A percentile compares a stretch with the other conserved stretches of the same genome.
These are phyloP conservation scores for Eptatretus atami DNA, from an alignment of 2,797 vertebrate genomes.

Conservation along the genomic window DNA sequence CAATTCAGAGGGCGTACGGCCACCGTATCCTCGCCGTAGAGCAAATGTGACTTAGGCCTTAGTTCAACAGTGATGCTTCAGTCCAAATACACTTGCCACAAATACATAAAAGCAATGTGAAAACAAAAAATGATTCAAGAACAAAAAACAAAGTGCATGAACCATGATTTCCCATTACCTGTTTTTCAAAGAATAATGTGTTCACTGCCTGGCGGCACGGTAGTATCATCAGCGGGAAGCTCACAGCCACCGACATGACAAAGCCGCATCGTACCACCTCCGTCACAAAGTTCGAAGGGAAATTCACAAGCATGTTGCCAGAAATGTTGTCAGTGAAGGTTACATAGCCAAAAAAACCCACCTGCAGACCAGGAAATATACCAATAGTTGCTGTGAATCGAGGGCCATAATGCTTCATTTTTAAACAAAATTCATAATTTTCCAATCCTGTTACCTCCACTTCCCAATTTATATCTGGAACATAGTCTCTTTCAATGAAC, in stretches of 20 bases:
- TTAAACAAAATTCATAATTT: background rate
- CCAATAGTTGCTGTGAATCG: background rate
- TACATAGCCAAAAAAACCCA: constrained; percentile 85
- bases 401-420: constrained; percentile 7
- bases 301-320: constrained; percentile 83
- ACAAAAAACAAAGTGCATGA: too few relatives aligned
- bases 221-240: constrained; percentile 96
- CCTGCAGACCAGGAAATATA: constrained; percentile 18
- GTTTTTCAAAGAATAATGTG: constrained; percentile 88
- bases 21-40: too few relatives aligned
- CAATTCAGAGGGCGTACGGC: too few relatives aligned
- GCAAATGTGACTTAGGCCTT: too few relatives aligned
- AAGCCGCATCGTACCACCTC: constrained; percentile 79
- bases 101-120: too few relatives aligned
- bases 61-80: too few relatives aligned
- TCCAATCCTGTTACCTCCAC: constrained; percentile 8
- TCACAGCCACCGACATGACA: constrained; percentile 87
- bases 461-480: too few relatives aligned
- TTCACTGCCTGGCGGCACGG: constrained; percentile 82
- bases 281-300: constrained; percentile 77
- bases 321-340: constrained; percentile 67
- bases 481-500: background rate
- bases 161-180: constrained; percentile 20
- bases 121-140: too few relatives aligned
- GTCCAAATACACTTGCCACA: too few relatives aligned